These are phyloP conservation scores for Nothobranchius kuhntae DNA, from an alignment of 2,113 vertebrate species.

Conservation along the genomic window DNA sequence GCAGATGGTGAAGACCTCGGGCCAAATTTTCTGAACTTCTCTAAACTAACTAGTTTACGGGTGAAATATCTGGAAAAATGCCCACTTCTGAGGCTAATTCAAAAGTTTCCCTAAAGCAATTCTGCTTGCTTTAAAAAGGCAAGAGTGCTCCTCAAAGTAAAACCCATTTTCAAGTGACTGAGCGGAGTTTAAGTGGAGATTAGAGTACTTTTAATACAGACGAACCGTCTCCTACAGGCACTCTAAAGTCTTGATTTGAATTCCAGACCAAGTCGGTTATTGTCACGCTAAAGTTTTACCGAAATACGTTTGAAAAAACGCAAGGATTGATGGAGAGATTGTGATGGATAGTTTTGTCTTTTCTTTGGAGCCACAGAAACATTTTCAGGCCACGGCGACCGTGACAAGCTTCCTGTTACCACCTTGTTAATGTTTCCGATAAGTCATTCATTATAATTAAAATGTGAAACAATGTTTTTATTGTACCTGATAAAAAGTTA, in stretches of 20 bases:
- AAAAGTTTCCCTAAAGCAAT: slow-evolving; percentile 53
- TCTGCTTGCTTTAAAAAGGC: slow-evolving; percentile 34
- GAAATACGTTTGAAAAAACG: slow-evolving; percentile 18
- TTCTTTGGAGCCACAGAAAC: slow-evolving; percentile 9
- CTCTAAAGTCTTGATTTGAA: slow-evolving; percentile 53
- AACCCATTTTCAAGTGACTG: slow-evolving; percentile 34
- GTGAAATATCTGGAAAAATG: slow-evolving; percentile 45
- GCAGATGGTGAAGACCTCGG: slow-evolving; percentile 18
- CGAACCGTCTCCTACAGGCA: slow-evolving; percentile 52
- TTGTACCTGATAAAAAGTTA: no score
- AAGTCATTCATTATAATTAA: no score
- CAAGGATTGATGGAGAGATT: slow-evolving; percentile 5
- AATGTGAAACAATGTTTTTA: no score
- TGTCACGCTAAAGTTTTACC: slow-evolving; percentile 40
- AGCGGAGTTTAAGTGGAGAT: slow-evolving; percentile 62
- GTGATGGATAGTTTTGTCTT: neutral
- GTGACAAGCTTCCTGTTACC: slow-evolving; percentile 9
- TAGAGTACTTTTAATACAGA: slow-evolving; percentile 58
- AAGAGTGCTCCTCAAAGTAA: slow-evolving; percentile 37
- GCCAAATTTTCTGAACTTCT: slow-evolving; percentile 41
- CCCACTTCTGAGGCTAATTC: slow-evolving; percentile 25
- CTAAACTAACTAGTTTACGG: slow-evolving; percentile 35
- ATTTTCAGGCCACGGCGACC: slow-evolving; percentile 20
- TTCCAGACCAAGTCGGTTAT: slow-evolving; percentile 43
- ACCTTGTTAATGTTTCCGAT: neutral